phyloP scores from a whole-genome alignment of 1,140 invertebrate species.

The Probaryconus sp. region DNA sequence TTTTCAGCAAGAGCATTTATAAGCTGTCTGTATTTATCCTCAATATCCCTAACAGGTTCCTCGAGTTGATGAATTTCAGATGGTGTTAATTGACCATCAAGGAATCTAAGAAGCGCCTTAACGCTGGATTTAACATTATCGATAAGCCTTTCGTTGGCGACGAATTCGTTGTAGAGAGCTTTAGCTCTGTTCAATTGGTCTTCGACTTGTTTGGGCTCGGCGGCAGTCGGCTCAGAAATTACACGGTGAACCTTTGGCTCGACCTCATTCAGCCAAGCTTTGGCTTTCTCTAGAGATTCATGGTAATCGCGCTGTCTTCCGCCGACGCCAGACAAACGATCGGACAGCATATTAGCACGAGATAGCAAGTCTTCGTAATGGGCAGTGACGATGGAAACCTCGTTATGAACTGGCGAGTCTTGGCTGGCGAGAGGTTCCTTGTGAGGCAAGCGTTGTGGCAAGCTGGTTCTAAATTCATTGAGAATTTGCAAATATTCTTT shows the following conservation, averaged over 20 bases:
- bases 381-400: constrained; percentile 84
- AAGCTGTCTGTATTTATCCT: constrained; percentile 87
- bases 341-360: constrained; percentile 89
- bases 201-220: constrained; percentile 91
- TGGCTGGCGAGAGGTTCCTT: constrained; percentile 83
- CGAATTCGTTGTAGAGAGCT: constrained; percentile 90
- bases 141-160: constrained; percentile 90
- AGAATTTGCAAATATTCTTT: constrained; percentile 90
- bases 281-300: constrained; percentile 90
- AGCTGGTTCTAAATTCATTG: constrained; percentile 89
- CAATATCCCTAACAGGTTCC: constrained; percentile 86
- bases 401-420: constrained; percentile 84
- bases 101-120: constrained; percentile 84
- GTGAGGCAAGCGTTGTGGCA: constrained; percentile 88
- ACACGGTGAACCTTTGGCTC: constrained; percentile 87
- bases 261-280: constrained; percentile 88
- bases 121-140: constrained; percentile 87
- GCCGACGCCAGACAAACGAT: constrained; percentile 86
- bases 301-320: constrained; percentile 89
- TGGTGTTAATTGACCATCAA: constrained; percentile 89
- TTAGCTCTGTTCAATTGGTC: constrained; percentile 92
- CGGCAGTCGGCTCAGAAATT: constrained; percentile 89
- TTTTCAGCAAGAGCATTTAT: constrained; percentile 84
- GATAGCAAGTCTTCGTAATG: constrained; percentile 87
- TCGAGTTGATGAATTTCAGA: constrained; percentile 88